Evolutionary conservation across 1,140 invertebrate species (phyloP).

Genomic region (Brachionus calyciflorus): DNA sequence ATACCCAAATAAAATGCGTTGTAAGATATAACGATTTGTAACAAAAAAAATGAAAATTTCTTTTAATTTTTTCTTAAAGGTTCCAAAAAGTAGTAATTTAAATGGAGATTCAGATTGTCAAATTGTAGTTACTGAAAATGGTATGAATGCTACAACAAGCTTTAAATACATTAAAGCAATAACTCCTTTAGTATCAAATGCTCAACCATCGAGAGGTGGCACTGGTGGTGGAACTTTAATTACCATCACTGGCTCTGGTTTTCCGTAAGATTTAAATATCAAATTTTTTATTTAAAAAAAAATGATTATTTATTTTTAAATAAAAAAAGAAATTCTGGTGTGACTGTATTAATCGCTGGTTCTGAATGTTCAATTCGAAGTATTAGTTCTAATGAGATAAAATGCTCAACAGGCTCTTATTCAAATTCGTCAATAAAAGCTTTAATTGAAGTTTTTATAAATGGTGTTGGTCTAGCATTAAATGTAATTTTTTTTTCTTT

Average conservation of each 20-base stretch:
- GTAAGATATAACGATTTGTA: too few relatives aligned
- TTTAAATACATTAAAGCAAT: conserved; percentile 38
- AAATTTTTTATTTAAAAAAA: conserved; percentile 48
- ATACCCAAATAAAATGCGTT: conserved; percentile 7
- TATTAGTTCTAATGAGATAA: background rate
- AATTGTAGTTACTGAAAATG: background rate
- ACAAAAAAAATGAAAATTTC: background rate
- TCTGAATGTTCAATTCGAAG: conserved; percentile 1
- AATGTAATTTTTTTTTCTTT: conserved; percentile 23
- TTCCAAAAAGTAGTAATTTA: background rate
- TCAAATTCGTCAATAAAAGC: background rate
- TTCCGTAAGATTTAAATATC: conserved; percentile 36
- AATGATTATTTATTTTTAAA: too few relatives aligned
- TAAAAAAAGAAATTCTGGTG: conserved; percentile 48
- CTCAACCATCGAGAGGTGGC: conserved; percentile 49
- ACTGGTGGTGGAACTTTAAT: conserved; percentile 50
- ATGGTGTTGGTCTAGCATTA: conserved; percentile 22
- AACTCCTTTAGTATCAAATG: conserved; percentile 43
- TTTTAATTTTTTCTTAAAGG: background rate
- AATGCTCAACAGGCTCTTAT: conserved; percentile 29
- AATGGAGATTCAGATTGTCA: conserved; percentile 3
- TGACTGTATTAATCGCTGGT: conserved; percentile 27
- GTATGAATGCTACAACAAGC: background rate
- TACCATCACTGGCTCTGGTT: conserved; percentile 50
- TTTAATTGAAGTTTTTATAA: background rate